phyloP scores from a whole-genome alignment of 1,140 invertebrate genomes.

The Cardiocondyla obscurior region DNA sequence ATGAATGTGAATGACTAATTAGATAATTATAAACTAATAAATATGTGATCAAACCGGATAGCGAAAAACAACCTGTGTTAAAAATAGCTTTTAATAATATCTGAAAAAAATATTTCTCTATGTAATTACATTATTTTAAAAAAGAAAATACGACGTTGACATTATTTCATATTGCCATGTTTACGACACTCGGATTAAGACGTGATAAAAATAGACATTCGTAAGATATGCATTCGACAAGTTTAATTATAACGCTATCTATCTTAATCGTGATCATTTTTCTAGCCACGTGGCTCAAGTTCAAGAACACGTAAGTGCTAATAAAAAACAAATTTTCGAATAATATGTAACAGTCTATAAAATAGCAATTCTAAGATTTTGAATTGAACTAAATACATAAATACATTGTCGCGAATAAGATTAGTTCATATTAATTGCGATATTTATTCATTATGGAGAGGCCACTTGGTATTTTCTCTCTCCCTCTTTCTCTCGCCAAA shows the following conservation, averaged over 20 bases:
- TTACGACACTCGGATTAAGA: neutral
- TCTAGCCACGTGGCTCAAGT: neutral
- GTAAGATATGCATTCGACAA: neutral
- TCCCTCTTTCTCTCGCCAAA: neutral
- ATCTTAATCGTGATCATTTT: neutral
- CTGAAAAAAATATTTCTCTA: neutral
- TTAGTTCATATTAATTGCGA: neutral
- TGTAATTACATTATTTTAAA: neutral
- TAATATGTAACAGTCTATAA: too few relatives aligned
- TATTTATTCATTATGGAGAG: constrained; percentile 12
- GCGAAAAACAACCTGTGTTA: neutral
- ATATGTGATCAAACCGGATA: neutral
- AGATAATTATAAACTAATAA: neutral
- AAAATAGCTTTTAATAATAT: neutral
- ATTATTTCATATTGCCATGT: neutral
- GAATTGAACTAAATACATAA: too few relatives aligned
- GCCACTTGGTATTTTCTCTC: constrained; percentile 9
- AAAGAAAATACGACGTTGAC: neutral
- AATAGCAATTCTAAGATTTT: too few relatives aligned
- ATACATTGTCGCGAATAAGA: neutral
- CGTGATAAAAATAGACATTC: neutral
- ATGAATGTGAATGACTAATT: neutral
- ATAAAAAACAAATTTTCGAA: too few relatives aligned
- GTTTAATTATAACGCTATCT: neutral
- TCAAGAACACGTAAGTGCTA: neutral